Base-by-base conservation (phyloP, 37 sponge, comb jelly and placozoan genomes). In the Aplysina aerophoba region DNA sequence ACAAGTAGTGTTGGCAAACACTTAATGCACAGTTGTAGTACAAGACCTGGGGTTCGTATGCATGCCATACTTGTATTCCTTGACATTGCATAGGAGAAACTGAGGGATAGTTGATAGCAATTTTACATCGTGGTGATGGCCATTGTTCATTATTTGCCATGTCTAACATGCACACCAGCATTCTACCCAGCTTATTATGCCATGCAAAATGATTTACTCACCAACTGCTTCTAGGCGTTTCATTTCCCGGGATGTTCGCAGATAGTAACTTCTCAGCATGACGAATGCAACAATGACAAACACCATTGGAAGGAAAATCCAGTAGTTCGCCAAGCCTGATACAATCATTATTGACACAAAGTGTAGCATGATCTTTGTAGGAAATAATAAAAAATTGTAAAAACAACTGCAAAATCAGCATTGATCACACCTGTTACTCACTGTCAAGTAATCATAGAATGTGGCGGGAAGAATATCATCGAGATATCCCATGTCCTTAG, bases 141-240 rank as follows among this genome's bases (percentile, higher is more conserved):
- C 50, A 44, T 44, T 44, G 3, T 44, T 8, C 50, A 44, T 44
- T n/a, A n/a, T n/a, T n/a, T n/a, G n/a, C n/a, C n/a, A n/a, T n/a
- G n/a, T n/a, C n/a, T n/a, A n/a, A n/a, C n/a, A n/a, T n/a, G n/a
- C n/a, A n/a, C n/a, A n/a, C n/a, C n/a, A n/a, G n/a, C n/a, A n/a
- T n/a, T n/a, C n/a, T n/a, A n/a, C n/a, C n/a, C n/a, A 44, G 50
- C 50, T 44, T 44, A 44, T 44, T 11, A 11, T 44, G 50, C 8
- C 50, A 44, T 11, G 8, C 8, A 11, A 8, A 44, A 8, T 8
- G 8, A 44, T 19, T 1, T 15, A 81, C 87, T 38, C 66, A 95
- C 95, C 88, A 71, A 92, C 55, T 34, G 95, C 92, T 61, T 91
- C 95, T 33, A 95, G 84, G 53, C 95, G 66, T 50, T 92, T 95